Base-by-base conservation (phyloP, 2,888 invertebrate species). In the Panopea generosa region DNA sequence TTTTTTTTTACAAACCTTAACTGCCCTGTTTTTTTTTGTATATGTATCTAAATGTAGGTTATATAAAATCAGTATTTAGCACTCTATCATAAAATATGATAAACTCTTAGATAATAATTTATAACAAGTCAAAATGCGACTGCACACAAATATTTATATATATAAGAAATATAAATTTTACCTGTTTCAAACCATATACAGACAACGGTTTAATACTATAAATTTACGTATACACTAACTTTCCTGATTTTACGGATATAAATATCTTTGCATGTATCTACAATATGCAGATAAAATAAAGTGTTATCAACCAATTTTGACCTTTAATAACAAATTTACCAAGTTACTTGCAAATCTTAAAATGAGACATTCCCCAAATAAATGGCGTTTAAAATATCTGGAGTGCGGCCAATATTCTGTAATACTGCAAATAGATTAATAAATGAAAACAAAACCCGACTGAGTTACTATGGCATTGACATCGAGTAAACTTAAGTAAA, bases 311-410 rank as follows among this genome's bases (percentile, higher is more conserved):
- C 73, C 52, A 67, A 71, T 70, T 73, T 59, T 75, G 74, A 81
- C 81, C 81, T 75, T 75, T 77, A 81, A 81, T 81, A 77, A 77
- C 81, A 77, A 72, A 71, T 81, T 77, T 77, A 75, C 81, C 67
- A 77, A 81, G 81, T 81, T 71, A 81, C 77, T 69, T 61, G 61
- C 77, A 81, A 75, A 81, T 81, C 72, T 75, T 50, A 65, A 75
- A 81, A 53, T 55, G 50, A 40, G 66, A 77, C 75, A 74, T 77
- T 77, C 71, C 70, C 65, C 61, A 77, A 75, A 81, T 81, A 81
- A 77, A 81, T 77, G 66, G 72, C 60, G 75, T 77, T 74, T 72
- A 74, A 73, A 70, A 49, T 71, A 69, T 75, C 82, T 84, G 82
- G 81, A 75, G 33, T 33, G 1, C 9, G 33, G 77, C 81, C 84